Base-by-base conservation (phyloP, 2,888 invertebrate species). In the Hemistola chrysoprasaria region DNA sequence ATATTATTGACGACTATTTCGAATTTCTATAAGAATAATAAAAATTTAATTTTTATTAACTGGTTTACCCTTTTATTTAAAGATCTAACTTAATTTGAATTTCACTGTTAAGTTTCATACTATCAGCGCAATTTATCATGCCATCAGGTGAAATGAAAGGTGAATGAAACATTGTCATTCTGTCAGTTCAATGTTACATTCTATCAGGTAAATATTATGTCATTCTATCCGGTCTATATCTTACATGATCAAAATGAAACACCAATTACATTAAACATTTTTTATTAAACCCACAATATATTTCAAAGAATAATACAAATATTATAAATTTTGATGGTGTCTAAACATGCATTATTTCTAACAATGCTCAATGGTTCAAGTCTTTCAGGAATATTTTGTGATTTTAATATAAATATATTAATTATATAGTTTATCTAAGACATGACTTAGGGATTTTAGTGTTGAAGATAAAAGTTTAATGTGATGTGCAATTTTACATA, bases 261-360 rank as follows among this genome's bases (percentile, higher is more conserved):
- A 59, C 45, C 8, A 59, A 69, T 78, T 71, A 78, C 78, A 69
- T 76, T 75, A 75, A 77, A 68, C 59, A 54, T 83, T 83, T 86
- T 86, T 85, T 88, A 86, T 85, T 87, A 84, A 87, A 86, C 85
- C 71, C 78, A 86, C 78, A 86, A 83, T 86, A 86, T 83, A 80
- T 84, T 81, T 86, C 84, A 83, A 86, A 86, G 87, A 86, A 88
- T 86, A 86, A 73, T 87, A 85, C 76, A 87, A 86, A 85, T 83
- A 80, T 85, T 74, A 71, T 85, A 87, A 85, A 85, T 76, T 78
- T 84, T 72, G 73, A 77, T 69, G 72, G 70, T 71, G 64, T 66
- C 72, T 78, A 74, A 67, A 63, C 67, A 70, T 77, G 76, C 80
- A 76, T 78, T 69, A 72, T 68, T 62, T 58, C 62, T 63, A 76